Evolutionary conservation across 2,888 invertebrate species (phyloP).

Genomic region (Troides aeacus): DNA sequence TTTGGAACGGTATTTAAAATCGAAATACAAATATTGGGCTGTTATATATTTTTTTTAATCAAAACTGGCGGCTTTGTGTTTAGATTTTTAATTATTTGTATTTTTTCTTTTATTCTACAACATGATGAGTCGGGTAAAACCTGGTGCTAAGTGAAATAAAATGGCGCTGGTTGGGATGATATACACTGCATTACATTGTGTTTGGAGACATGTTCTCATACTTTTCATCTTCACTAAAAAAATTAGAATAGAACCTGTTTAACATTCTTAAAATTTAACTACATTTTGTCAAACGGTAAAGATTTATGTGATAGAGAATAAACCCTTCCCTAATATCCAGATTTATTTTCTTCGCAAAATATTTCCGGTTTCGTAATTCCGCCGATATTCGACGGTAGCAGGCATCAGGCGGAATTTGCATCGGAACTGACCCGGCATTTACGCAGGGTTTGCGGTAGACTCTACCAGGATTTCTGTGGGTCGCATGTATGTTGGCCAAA

Average conservation of each 20-base stretch:
- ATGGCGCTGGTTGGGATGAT: no score
- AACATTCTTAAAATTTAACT: no score
- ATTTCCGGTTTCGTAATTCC: slow-evolving; percentile 12
- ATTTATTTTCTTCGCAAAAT: slow-evolving; percentile 12
- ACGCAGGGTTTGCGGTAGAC: slow-evolving; percentile 22
- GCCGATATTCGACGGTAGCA: slow-evolving; percentile 6
- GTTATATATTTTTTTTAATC: no score
- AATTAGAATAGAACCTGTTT: no score
- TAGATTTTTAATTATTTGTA: no score
- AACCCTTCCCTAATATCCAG: background rate
- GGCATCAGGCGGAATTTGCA: slow-evolving; percentile 19
- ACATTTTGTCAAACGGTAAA: background rate
- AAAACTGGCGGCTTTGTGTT: no score
- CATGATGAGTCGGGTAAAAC: no score
- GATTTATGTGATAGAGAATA: background rate
- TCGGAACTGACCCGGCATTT: slow-evolving; percentile 13
- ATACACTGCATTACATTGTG: no score
- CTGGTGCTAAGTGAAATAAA: no score
- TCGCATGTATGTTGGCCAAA: slow-evolving; percentile 9
- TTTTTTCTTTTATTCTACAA: no score
- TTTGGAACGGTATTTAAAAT: slow-evolving; percentile 12
- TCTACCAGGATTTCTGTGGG: slow-evolving; percentile 16
- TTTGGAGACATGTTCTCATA: no score
- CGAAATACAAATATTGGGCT: background rate
- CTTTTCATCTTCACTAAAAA: no score